Conservation (phyloP, 2,797 vertebrate genomes). For the Muraenolepis orangiensis region DNA sequence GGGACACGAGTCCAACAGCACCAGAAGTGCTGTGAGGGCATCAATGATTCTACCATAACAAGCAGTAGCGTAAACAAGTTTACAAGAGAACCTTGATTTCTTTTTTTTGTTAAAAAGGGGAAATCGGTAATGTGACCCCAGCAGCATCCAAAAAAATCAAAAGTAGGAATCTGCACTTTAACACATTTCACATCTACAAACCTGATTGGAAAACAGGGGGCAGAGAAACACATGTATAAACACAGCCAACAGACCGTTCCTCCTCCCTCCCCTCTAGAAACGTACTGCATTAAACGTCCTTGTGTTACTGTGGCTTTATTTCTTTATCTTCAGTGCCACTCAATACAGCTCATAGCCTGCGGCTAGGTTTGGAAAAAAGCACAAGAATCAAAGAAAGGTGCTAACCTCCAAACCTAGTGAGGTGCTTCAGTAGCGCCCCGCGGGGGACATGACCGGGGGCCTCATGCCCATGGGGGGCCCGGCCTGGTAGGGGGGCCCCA, state of each 20-base stretch:
- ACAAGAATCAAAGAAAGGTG: conserved; percentile 98
- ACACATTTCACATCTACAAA: conserved; percentile 99
- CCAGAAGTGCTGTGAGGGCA: conserved; percentile 91
- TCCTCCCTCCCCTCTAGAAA: conserved; percentile 87
- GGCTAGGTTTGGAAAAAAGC: conserved; percentile 53
- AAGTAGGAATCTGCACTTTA: conserved; percentile 95
- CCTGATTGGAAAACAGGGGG: conserved; percentile 94
- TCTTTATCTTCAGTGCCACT: conserved; percentile 86
- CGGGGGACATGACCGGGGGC: conserved; percentile 98
- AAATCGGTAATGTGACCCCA: conserved; percentile 86
- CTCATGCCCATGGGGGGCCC: conserved; percentile 98
- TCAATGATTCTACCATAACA: conserved; percentile 70
- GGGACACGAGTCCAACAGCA: conserved; percentile 99
- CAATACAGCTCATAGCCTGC: conserved; percentile 71
- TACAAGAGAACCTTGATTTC: conserved; percentile 96
- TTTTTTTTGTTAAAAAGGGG: conserved; percentile 79
- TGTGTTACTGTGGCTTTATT: conserved; percentile 72
- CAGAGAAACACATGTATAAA: conserved; percentile 64
- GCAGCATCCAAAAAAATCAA: conserved; percentile 97
- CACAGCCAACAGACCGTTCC: conserved; percentile 47
- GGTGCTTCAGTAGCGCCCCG: conserved; percentile 95
- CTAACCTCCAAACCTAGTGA: conserved; percentile 99
- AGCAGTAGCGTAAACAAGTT: too few species aligned
- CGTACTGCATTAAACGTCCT: conserved; percentile 87
- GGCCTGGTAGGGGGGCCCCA: conserved; percentile 94